Evolutionary conservation across 2,888 invertebrate genomes (phyloP).

Genomic region (Physocephala rufipes): DNA sequence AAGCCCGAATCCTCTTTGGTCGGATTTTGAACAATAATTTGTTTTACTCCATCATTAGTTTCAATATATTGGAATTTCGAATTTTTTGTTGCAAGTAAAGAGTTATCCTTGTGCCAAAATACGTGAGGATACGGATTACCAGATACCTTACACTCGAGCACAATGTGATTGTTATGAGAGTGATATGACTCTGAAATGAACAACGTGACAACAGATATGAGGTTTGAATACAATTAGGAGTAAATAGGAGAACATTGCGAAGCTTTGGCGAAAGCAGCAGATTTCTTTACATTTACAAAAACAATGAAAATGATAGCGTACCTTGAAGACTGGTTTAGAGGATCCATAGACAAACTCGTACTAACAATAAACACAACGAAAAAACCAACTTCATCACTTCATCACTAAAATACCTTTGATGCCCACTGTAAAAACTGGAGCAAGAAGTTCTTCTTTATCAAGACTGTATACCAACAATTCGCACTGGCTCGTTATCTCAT

Average conservation of each 20-base stretch:
- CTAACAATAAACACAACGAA: slow-evolving; percentile 29
- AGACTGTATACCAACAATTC: slow-evolving; percentile 67
- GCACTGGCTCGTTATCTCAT: slow-evolving; percentile 75
- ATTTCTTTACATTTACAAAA: slow-evolving; percentile 8
- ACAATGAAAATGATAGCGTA: slow-evolving; percentile 36
- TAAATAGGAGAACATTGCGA: slow-evolving; percentile 1
- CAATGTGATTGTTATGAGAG: slow-evolving; percentile 74
- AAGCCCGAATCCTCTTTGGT: slow-evolving; percentile 74
- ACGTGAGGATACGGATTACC: slow-evolving; percentile 78
- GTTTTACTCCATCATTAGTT: slow-evolving; percentile 75
- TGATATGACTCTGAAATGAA: slow-evolving; percentile 72
- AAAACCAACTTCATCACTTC: slow-evolving; percentile 11
- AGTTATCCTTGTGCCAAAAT: slow-evolving; percentile 74
- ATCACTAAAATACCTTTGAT: slow-evolving; percentile 71
- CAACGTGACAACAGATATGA: slow-evolving; percentile 19
- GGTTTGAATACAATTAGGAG: neutral
- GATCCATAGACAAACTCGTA: slow-evolving; percentile 36
- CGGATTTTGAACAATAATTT: slow-evolving; percentile 73
- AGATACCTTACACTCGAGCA: slow-evolving; percentile 79
- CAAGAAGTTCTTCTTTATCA: slow-evolving; percentile 69
- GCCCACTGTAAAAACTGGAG: slow-evolving; percentile 79
- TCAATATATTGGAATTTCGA: slow-evolving; percentile 71
- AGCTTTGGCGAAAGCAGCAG: neutral
- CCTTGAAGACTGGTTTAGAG: slow-evolving; percentile 37
- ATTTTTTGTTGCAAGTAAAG: slow-evolving; percentile 69